Evolutionary conservation across 1,140 invertebrate species (phyloP).

Genomic region (Drosophila sproati): DNA sequence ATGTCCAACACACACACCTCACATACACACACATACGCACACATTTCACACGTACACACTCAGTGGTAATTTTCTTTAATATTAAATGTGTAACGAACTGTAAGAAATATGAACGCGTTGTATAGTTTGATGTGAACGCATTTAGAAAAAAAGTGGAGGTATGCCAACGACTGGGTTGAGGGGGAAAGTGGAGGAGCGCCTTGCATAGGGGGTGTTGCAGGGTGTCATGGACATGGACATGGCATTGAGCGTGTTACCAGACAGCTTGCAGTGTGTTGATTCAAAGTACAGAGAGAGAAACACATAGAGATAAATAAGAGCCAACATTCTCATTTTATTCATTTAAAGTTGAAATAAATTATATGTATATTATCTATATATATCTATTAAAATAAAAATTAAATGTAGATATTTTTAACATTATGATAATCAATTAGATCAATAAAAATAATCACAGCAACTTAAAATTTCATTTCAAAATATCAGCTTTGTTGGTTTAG

Average conservation of each 20-base stretch:
- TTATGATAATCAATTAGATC: no score
- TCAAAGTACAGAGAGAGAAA: slow-evolving; percentile 26
- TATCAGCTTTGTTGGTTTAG: no score
- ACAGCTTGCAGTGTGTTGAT: slow-evolving; percentile 41
- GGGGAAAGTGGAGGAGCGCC: neutral
- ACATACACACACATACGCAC: slow-evolving; percentile 7
- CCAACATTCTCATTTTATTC: no score
- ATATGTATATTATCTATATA: no score
- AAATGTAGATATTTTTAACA: no score
- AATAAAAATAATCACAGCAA: no score
- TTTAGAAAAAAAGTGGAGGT: slow-evolving; percentile 40
- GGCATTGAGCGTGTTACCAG: slow-evolving; percentile 54
- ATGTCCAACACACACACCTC: neutral
- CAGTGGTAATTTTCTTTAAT: slow-evolving; percentile 78
- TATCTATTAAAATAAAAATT: no score
- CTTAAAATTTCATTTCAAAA: no score
- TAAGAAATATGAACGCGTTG: slow-evolving; percentile 78
- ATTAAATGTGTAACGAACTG: slow-evolving; percentile 82
- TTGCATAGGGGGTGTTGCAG: slow-evolving; percentile 4
- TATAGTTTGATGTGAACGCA: slow-evolving; percentile 78
- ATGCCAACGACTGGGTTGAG: neutral
- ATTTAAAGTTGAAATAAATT: neutral
- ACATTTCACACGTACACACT: slow-evolving; percentile 10
- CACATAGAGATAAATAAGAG: neutral
- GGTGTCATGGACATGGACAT: slow-evolving; percentile 34